Evolutionary conservation across 2,888 invertebrate genomes (phyloP).

Genomic region (Nezara viridula): DNA sequence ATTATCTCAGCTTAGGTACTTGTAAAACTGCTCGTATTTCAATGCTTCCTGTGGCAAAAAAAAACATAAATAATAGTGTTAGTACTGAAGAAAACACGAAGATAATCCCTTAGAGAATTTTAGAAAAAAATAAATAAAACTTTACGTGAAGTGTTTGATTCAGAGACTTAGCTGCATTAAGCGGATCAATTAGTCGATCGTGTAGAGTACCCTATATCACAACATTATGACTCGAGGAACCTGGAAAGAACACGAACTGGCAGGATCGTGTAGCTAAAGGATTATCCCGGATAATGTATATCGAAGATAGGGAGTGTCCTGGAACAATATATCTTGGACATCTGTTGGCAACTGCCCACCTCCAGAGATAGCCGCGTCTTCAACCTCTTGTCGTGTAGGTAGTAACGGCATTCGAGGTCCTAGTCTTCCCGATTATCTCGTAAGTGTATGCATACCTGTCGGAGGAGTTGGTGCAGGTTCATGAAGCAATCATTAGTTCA

Average conservation of each 20-base stretch:
- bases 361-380: neutral
- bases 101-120: neutral
- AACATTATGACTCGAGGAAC: slow-evolving; percentile 9
- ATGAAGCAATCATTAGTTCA: neutral
- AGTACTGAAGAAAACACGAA: neutral
- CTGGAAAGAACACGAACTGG: neutral
- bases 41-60: neutral
- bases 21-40: neutral
- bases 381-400: slow-evolving; percentile 5
- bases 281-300: slow-evolving; percentile 21
- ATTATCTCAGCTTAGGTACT: neutral
- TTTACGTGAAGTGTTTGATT: neutral
- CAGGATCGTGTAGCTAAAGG: neutral
- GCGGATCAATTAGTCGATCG: neutral
- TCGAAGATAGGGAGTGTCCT: neutral
- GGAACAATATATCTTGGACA: slow-evolving; percentile 14
- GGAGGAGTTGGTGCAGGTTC: neutral
- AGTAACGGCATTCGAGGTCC: neutral
- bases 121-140: neutral
- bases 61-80: neutral
- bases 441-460: slow-evolving; percentile 17
- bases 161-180: too few species aligned
- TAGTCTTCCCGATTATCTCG: neutral
- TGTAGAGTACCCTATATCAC: neutral
- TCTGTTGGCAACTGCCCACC: slow-evolving; percentile 6